Percentiles rank a stretch among this genome's conserved stretches.
Conservation (phyloP, 2,888 invertebrate species). For the Cinara cedri region DNA sequence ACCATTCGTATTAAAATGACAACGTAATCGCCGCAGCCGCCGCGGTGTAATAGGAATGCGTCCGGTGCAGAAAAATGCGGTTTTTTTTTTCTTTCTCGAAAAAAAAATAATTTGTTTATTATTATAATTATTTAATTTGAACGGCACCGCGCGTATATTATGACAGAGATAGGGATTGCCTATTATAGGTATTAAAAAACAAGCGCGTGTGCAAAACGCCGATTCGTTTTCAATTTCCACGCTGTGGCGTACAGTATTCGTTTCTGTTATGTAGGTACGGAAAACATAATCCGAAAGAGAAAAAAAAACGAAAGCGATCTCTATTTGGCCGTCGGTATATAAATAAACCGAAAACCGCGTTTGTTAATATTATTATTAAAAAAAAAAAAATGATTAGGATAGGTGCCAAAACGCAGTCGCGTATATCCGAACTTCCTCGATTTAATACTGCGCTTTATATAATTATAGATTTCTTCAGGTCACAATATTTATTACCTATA, state of each 20-base stretch:
- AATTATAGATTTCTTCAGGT: slow-evolving; percentile 11
- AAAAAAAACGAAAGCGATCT: slow-evolving; percentile 19
- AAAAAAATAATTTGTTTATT: not conserved
- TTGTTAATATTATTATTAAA: not conserved
- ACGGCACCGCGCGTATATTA: too few species aligned
- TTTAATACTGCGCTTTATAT: slow-evolving; percentile 22
- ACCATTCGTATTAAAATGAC: slow-evolving; percentile 41
- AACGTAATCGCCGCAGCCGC: slow-evolving; percentile 9
- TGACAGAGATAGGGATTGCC: too few species aligned
- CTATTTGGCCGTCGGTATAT: not conserved
- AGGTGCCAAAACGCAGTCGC: slow-evolving; percentile 29
- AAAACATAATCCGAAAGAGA: too few species aligned
- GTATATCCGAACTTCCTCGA: slow-evolving; percentile 35
- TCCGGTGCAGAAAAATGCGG: slow-evolving; percentile 21
- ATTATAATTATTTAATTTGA: not conserved
- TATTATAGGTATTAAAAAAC: too few species aligned
- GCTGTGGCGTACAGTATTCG: too few species aligned
- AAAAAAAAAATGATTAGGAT: slow-evolving; percentile 8
- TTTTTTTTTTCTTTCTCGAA: not conserved
- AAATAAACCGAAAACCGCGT: slow-evolving; percentile 4
- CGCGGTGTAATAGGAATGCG: not conserved
- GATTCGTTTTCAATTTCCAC: not conserved
- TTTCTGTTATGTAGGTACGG: not conserved
- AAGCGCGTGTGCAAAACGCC: too few species aligned
- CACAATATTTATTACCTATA: too few species aligned